These are phyloP conservation scores for Stictonetta naevosa DNA, from an alignment of 2,113 vertebrate genomes.

Conservation along the genomic window DNA sequence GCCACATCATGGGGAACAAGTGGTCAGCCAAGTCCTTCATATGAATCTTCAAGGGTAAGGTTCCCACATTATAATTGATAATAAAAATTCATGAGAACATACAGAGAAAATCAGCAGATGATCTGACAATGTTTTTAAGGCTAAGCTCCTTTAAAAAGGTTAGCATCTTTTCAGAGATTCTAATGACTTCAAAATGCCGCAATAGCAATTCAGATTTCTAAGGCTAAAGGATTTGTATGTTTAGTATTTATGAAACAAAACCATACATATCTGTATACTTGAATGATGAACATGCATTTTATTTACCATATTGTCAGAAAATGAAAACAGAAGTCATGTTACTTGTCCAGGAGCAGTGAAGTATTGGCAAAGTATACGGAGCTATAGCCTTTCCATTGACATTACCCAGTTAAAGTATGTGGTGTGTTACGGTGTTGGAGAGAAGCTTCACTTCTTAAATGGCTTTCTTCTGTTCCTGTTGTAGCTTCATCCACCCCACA, in stretches of 20 bases:
- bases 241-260: background rate
- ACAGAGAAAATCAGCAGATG: background rate
- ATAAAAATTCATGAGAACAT: background rate
- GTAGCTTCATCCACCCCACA: background rate
- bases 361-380: background rate
- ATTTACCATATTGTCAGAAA: background rate
- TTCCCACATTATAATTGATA: background rate
- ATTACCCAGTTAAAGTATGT: background rate
- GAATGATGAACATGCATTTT: background rate
- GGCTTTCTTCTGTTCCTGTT: background rate
- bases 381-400: background rate
- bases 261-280: background rate
- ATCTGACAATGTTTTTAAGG: background rate
- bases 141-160: background rate
- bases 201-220: background rate
- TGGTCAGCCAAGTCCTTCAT: slow-evolving; percentile 92
- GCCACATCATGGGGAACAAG: slow-evolving; percentile 92
- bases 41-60: slow-evolving; percentile 96
- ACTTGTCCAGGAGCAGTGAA: background rate
- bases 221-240: background rate
- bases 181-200: background rate
- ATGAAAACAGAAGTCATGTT: background rate
- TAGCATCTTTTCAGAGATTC: background rate
- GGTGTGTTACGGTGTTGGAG: background rate
- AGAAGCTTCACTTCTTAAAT: background rate